A percentile compares a stretch with the other conserved stretches of the same genome.
phyloP scores from a whole-genome alignment of 2,888 invertebrate species.

The Heteromurus nitidus region DNA sequence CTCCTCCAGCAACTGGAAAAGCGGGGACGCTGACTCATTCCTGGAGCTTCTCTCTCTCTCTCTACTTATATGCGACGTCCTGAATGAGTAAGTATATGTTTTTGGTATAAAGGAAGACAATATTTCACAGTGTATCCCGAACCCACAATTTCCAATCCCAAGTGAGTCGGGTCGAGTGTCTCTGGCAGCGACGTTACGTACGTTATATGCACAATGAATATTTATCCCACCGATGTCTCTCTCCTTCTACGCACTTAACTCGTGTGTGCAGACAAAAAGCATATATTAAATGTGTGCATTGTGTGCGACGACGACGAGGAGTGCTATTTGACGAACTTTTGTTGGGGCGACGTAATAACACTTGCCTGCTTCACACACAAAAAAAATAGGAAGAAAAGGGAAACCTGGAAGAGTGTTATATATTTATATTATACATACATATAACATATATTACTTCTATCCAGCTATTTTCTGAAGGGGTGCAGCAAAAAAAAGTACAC shows the following conservation, averaged over 20 bases:
- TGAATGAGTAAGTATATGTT: background rate
- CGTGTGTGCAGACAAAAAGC: background rate
- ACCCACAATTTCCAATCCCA: constrained; percentile 37
- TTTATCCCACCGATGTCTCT: background rate
- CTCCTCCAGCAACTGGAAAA: constrained; percentile 22
- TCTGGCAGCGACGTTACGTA: constrained; percentile 8
- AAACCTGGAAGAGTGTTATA: constrained; percentile 24
- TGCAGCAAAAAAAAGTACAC: constrained; percentile 29
- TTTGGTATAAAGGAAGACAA: constrained; percentile 24
- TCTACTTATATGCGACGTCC: background rate
- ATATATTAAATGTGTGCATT: too few relatives aligned
- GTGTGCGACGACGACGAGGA: too few relatives aligned
- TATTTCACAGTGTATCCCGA: constrained; percentile 35
- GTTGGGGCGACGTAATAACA: constrained; percentile 27
- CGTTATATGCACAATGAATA: background rate
- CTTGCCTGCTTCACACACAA: background rate
- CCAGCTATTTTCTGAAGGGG: constrained; percentile 45
- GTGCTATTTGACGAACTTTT: too few relatives aligned
- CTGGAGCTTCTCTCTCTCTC: constrained; percentile 35
- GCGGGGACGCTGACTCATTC: constrained; percentile 45
- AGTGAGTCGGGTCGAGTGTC: constrained; percentile 2
- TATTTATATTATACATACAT: background rate
- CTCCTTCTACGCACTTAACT: constrained; percentile 1
- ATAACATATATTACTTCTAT: constrained; percentile 28
- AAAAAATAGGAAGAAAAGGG: constrained; percentile 9